These are phyloP conservation scores for Neoniphon sammara DNA, from an alignment of 2,797 vertebrate genomes.

Conservation along the genomic window DNA sequence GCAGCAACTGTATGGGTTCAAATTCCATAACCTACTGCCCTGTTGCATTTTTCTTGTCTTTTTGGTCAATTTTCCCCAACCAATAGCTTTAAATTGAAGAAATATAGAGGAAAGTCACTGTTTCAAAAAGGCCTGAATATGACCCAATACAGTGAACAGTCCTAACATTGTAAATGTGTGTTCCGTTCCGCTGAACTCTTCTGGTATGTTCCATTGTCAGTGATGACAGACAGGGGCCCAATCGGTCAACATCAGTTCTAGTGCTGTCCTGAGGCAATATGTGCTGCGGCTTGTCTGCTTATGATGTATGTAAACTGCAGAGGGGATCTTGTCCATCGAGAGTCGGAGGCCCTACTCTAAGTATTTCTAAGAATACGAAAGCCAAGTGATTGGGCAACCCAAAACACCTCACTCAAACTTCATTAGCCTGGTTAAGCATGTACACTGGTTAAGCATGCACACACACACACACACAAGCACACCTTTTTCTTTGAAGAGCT, in stretches of 20 bases:
- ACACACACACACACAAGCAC: constrained; percentile 4
- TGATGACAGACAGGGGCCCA: constrained; percentile 53
- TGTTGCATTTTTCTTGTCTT: background rate
- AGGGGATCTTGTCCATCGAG: constrained; percentile 16
- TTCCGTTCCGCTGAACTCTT: constrained; percentile 24
- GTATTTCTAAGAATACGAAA: constrained; percentile 37
- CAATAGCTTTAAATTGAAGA: no score
- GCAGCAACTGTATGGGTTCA: no score
- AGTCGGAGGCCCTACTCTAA: constrained; percentile 24
- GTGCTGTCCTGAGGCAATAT: constrained; percentile 62
- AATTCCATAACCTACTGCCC: no score
- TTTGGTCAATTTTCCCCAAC: background rate
- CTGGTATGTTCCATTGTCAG: constrained; percentile 46
- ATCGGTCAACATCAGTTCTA: constrained; percentile 50
- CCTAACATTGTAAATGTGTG: background rate
- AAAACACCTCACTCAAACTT: constrained; percentile 19
- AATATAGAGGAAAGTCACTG: no score
- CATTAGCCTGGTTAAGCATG: constrained; percentile 17
- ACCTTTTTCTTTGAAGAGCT: constrained; percentile 7
- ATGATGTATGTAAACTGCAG: constrained; percentile 47
- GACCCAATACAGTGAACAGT: constrained; percentile 4
- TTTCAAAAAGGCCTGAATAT: background rate
- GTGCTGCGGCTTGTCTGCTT: constrained; percentile 63
- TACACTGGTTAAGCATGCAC: background rate
- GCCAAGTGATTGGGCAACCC: background rate